A percentile compares a stretch with the other conserved stretches of the same genome.
Conservation (phyloP, 2,888 invertebrate genomes). For the Helicoverpa assulta region DNA sequence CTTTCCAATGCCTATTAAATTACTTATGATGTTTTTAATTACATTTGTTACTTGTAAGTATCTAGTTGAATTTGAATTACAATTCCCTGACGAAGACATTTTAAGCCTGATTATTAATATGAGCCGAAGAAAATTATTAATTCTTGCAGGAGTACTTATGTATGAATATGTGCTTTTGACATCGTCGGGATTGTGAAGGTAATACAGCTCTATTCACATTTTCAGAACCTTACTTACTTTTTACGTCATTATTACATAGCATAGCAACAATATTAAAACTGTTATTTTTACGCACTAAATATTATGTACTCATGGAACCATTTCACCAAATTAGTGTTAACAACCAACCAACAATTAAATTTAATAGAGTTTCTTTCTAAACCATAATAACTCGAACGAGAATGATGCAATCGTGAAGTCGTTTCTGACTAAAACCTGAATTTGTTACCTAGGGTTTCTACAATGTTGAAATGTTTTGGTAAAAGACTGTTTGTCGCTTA, state of each 20-base stretch:
- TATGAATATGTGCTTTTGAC: no score
- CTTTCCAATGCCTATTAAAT: no score
- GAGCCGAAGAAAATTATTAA: no score
- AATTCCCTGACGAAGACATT: no score
- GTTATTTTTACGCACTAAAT: no score
- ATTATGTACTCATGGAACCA: background rate
- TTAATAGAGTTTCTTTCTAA: background rate
- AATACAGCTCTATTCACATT: no score
- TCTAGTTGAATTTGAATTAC: no score
- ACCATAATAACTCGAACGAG: constrained; percentile 22
- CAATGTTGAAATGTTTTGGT: constrained; percentile 39
- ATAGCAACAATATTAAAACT: background rate
- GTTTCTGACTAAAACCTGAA: constrained; percentile 34
- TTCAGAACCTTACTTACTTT: no score
- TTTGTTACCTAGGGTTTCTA: constrained; percentile 35
- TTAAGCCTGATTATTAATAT: no score
- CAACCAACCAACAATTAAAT: background rate
- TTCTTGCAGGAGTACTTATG: fast-evolving
- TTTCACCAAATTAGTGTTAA: constrained; percentile 13
- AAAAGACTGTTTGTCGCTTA: constrained; percentile 7
- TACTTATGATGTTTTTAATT: no score
- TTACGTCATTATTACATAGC: background rate
- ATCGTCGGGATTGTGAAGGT: no score
- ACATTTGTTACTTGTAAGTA: no score
- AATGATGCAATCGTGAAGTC: constrained; percentile 21